Percentiles rank a stretch among this genome's conserved stretches.
Conservation (phyloP, 1,140 invertebrate genomes). For the Manduca sexta region DNA sequence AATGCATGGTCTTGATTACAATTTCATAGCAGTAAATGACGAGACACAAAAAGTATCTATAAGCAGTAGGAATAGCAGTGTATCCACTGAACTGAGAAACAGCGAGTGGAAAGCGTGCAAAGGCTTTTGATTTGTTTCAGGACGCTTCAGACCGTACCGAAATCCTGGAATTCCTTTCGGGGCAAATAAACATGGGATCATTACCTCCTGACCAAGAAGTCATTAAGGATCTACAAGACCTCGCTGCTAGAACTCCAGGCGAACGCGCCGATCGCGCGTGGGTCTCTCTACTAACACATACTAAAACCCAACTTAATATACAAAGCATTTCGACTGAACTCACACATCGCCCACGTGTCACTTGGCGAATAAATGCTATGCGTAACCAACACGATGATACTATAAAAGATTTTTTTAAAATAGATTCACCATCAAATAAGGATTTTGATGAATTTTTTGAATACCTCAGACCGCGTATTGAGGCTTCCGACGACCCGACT, state of each 20-base stretch:
- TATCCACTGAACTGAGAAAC: no score
- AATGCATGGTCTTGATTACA: no score
- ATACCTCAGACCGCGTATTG: slow-evolving; percentile 47
- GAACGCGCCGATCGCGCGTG: slow-evolving; percentile 47
- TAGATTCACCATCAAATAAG: slow-evolving; percentile 33
- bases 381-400: slow-evolving; percentile 34
- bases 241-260: slow-evolving; percentile 21
- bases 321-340: slow-evolving; percentile 21
- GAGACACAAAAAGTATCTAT: no score
- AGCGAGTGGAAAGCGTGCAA: neutral
- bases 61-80: no score
- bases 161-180: slow-evolving; percentile 50
- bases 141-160: slow-evolving; percentile 37
- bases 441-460: slow-evolving; percentile 62
- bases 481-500: slow-evolving; percentile 23
- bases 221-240: slow-evolving; percentile 26
- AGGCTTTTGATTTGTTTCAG: slow-evolving; percentile 21
- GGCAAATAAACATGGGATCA: slow-evolving; percentile 40
- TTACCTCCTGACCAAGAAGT: slow-evolving; percentile 48
- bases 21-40: no score
- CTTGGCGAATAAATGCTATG: slow-evolving; percentile 38
- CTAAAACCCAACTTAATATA: slow-evolving; percentile 17
- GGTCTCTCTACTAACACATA: slow-evolving; percentile 28
- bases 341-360: slow-evolving; percentile 33
- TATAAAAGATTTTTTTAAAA: slow-evolving; percentile 49